Evolutionary conservation across 1,140 invertebrate genomes (phyloP), one percentile per base, ranked within the genome.

Genomic region (Lepeophtheirus salmonis): DNA sequence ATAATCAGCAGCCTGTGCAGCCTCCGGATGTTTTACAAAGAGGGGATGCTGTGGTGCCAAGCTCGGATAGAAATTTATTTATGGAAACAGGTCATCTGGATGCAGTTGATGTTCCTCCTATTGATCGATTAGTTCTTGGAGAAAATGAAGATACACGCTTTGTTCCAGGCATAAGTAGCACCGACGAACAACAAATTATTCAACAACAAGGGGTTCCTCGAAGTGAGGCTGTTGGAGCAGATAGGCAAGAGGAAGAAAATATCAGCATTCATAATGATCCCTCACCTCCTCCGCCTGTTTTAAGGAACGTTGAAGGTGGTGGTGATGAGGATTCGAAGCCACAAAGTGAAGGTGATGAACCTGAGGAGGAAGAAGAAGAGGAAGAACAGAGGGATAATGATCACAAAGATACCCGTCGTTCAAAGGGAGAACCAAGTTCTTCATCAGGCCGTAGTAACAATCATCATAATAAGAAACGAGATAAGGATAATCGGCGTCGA

Each of bases 21-120:
- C 16, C 53, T 25, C 53, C 53, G 3, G 53, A 55, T 16, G 22
- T 55, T 25, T 25, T 55, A 6, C 30, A 41, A 24, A 21, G 53
- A 25, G 21, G 16, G 3, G 53, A 55, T 10, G 16, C 53, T 55
- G 13, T 52, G 4, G 53, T 55, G 12, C 53, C 53, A 4, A 55
- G 17, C 22, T 21, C 53, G 10, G 53, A 55, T 25, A 18, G 53
- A 24, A 55, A 55, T 25, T 20, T 55, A 10, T 55, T 6, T 25
- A 55, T 55, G 53, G 53, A 55, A 24, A 55, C 53, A 4, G 53
- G 53, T 21, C 16, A 55, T 12, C 53, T 55, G 30, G 30, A 41
- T n/a, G 52, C n/a, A 3, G 10, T 18, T 20, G 52, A 54, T 23
- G 26, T 57, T 41, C 55, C 22, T 2, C 30, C 6, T 10, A 50